A percentile compares a stretch with the other conserved stretches of the same genome.
These are phyloP conservation scores for Eptatretus burgeri DNA, from an alignment of 2,113 vertebrate species.

Conservation along the genomic window DNA sequence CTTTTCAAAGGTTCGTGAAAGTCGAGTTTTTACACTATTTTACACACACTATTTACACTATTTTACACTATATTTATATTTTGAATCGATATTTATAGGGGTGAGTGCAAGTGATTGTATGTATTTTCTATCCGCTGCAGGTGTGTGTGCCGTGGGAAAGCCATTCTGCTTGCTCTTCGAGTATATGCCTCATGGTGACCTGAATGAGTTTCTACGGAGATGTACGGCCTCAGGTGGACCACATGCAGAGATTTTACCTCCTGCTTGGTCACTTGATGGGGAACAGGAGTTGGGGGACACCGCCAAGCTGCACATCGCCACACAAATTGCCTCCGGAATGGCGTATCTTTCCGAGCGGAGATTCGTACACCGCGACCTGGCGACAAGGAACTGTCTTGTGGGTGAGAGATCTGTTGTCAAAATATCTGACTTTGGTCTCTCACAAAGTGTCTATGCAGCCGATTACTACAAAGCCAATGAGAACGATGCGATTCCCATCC, in stretches of 20 bases:
- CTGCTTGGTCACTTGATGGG: conserved; percentile 17
- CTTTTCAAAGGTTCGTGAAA: too few species aligned
- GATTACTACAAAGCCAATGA: conserved; percentile 96
- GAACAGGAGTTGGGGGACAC: conserved; percentile 15
- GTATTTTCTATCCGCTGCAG: conserved; percentile 16
- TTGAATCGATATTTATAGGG: not conserved
- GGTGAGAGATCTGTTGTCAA: conserved; percentile 73
- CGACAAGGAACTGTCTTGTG: conserved; percentile 79
- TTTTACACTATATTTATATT: not conserved
- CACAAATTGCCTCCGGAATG: conserved; percentile 76
- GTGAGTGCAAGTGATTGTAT: not conserved
- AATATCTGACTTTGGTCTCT: conserved; percentile 85
- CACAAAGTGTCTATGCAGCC: conserved; percentile 73
- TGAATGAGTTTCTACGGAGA: conserved; percentile 66
- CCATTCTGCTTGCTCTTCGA: conserved; percentile 92
- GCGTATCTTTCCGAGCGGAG: conserved; percentile 81
- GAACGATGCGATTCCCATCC: conserved; percentile 80
- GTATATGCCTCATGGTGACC: conserved; percentile 80
- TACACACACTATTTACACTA: too few species aligned
- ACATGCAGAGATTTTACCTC: conserved; percentile 21
- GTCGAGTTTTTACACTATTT: not conserved
- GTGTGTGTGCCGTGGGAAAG: conserved; percentile 80
- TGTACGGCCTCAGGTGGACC: conserved; percentile 23
- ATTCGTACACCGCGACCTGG: conserved; percentile 78
- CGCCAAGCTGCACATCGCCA: conserved; percentile 55